Evolutionary conservation across 2,113 vertebrate species (phyloP).

Genomic region (Tricholaema leucomelas): DNA sequence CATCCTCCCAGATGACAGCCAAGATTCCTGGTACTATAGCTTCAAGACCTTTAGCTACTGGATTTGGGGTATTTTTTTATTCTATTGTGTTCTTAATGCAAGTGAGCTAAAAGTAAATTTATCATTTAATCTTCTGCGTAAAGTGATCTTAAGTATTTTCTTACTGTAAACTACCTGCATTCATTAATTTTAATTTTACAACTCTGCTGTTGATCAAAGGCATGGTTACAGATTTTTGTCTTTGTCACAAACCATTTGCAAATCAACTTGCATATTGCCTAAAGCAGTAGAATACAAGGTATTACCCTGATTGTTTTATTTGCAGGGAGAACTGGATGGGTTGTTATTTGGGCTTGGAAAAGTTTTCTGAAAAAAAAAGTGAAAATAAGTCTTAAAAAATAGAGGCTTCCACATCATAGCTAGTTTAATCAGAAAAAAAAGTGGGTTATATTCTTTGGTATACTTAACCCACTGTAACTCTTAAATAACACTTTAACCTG

Average conservation of each 20-base stretch:
- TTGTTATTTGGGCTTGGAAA: background rate
- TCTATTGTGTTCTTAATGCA: constrained; percentile 9
- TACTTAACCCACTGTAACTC: background rate
- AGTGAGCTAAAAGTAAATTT: background rate
- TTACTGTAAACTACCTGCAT: background rate
- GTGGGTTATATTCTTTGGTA: background rate
- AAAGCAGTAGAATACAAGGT: background rate
- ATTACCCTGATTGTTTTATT: background rate
- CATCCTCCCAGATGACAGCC: constrained; percentile 87
- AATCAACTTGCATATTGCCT: background rate
- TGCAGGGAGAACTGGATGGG: background rate
- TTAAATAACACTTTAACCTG: background rate
- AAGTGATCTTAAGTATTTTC: background rate
- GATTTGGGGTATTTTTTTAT: constrained; percentile 84
- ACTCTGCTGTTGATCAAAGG: background rate
- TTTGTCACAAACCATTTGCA: background rate
- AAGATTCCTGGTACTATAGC: constrained; percentile 88
- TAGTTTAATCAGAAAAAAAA: background rate
- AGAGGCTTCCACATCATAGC: background rate
- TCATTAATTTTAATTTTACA: background rate
- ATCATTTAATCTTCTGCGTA: background rate
- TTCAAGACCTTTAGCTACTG: constrained; percentile 84
- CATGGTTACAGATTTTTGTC: background rate
- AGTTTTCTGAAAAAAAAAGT: background rate
- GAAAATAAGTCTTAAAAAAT: background rate